A percentile compares a stretch with the other conserved stretches of the same genome.
phyloP scores from a whole-genome alignment of 2,888 invertebrate species.

The Falcaria lacertinaria region DNA sequence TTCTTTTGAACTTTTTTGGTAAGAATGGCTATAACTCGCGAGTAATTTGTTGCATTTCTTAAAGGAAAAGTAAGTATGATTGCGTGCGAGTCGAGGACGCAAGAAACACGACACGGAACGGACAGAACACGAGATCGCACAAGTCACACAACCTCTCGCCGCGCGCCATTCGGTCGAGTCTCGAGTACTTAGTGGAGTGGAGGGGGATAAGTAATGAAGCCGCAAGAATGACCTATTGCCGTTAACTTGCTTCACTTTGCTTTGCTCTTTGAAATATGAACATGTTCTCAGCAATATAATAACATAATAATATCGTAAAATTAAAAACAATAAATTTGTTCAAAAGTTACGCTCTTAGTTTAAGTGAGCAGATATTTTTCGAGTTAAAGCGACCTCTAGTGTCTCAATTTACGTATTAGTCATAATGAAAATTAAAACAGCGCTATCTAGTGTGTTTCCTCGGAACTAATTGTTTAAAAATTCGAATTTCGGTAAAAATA shows the following conservation, averaged over 20 bases:
- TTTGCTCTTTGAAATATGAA: slow-evolving; percentile 2
- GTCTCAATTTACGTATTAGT: no score
- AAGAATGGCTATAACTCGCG: slow-evolving; percentile 21
- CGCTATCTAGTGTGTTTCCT: no score
- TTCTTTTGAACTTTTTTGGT: slow-evolving; percentile 25
- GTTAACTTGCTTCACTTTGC: slow-evolving; percentile 19
- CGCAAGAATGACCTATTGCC: slow-evolving; percentile 56
- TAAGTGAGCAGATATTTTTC: neutral
- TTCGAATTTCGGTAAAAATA: no score
- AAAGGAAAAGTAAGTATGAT: slow-evolving; percentile 39
- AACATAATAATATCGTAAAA: no score
- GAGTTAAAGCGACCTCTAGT: neutral
- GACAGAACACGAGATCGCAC: slow-evolving; percentile 44
- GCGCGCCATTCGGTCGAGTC: slow-evolving; percentile 60
- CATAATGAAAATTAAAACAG: no score
- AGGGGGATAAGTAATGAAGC: slow-evolving; percentile 67
- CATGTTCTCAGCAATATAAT: neutral
- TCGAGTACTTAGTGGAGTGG: slow-evolving; percentile 50
- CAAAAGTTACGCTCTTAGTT: no score
- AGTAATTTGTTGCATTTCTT: slow-evolving; percentile 49
- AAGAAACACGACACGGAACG: slow-evolving; percentile 57
- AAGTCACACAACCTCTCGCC: slow-evolving; percentile 62
- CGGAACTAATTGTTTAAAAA: no score
- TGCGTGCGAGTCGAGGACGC: slow-evolving; percentile 53
- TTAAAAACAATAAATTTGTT: no score